Conservation (phyloP, 2,113 vertebrate genomes). For the Microtus oregoni region DNA sequence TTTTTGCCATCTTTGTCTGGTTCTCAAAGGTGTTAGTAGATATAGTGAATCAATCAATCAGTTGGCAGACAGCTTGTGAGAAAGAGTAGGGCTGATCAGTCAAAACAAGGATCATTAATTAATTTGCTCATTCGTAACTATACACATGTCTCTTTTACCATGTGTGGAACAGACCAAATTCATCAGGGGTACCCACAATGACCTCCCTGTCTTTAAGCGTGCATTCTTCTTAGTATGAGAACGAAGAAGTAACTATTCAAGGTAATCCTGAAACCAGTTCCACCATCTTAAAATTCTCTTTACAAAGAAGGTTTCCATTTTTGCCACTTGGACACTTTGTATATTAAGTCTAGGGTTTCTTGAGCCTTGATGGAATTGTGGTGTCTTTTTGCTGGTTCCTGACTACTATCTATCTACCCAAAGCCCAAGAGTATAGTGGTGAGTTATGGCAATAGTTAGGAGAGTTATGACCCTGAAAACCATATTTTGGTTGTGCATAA, state of each 20-base stretch:
- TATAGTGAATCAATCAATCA: neutral
- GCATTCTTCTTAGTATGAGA: neutral
- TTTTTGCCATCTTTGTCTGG: neutral
- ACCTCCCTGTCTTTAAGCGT: neutral
- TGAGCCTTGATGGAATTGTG: constrained; percentile 62
- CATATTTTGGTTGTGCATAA: constrained; percentile 58
- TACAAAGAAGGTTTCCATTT: constrained; percentile 45
- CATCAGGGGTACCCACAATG: neutral
- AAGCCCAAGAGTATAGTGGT: constrained; percentile 47
- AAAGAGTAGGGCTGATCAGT: neutral
- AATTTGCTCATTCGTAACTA: neutral
- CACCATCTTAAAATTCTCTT: neutral
- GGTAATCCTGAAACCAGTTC: neutral
- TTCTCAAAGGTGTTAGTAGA: neutral
- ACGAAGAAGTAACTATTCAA: neutral
- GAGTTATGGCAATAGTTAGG: constrained; percentile 50
- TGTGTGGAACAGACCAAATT: neutral
- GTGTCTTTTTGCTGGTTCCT: constrained; percentile 70
- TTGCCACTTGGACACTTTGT: constrained; percentile 33
- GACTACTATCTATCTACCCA: constrained; percentile 58
- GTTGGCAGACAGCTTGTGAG: neutral
- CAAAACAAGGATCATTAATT: neutral
- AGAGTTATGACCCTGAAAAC: constrained; percentile 50
- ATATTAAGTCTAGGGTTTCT: constrained; percentile 61
- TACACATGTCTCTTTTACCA: neutral